Evolutionary conservation across 2,888 invertebrate genomes (phyloP), one percentile per base, ranked within the genome.

Genomic region (Pycnomerus fuliginosus): DNA sequence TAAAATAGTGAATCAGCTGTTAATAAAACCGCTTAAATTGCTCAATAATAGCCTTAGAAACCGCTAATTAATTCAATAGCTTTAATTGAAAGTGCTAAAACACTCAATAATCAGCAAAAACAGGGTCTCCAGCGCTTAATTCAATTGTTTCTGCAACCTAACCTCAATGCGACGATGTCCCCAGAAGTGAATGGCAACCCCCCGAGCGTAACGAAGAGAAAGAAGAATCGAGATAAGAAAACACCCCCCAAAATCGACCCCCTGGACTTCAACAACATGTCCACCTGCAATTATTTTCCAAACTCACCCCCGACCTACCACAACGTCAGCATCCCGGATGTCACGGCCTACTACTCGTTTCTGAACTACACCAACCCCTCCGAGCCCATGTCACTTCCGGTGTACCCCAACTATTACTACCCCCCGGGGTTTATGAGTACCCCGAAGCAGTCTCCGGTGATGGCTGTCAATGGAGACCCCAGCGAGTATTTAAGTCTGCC

Each of bases 401-500:
- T 80, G 53, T 77, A 82, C 52, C 79, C 80, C 4, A 79, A 79
- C 58, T 55, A 48, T 38, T 61, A 56, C 44, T 56, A 48, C 25
- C 46, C 53, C 3, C 48, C 55, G 16, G 59, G 52, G 41, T 61
- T 56, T 35, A 50, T 59, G 54, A 52, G 56, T 42, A 52, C 58
- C 20, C 59, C 60, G n/a, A 62, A 58, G 44, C 43, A 54, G 41
- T 39, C 48, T 10, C 38, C 53, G 10, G 23, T 55, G 37, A 45
- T 55, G 14, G 22, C 23, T 46, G 50, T 38, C 14, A 53, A 53
- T 44, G 48, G 49, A 15, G 59, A 62, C 12, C 58, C 68, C 34
- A 68, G 70, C 22, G 75, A 78, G 50, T 79, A 76, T 49, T 78
- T 85, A 30, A 88, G 88, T 65, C 68, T 88, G 47, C 88, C 88